Evolutionary conservation across 2,113 vertebrate species (phyloP).

Genomic region (Halcyon malimbica): DNA sequence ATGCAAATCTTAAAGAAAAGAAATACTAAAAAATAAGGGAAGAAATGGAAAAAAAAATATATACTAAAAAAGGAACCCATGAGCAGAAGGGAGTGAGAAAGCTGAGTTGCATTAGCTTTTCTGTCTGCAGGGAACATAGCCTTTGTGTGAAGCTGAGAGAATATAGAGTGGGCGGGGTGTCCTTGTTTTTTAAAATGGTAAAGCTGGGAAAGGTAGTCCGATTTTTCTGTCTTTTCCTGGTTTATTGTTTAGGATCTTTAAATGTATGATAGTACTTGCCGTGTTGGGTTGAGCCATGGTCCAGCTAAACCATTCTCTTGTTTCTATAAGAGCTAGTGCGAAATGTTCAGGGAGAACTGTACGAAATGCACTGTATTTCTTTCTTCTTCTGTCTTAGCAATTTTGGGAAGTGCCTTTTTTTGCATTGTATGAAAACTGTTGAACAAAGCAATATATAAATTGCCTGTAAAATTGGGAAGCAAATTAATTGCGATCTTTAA

Average conservation of each 20-base stretch:
- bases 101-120: neutral
- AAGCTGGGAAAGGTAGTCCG: neutral
- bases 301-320: neutral
- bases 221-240: neutral
- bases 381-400: neutral
- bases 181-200: neutral
- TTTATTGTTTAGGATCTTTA: neutral
- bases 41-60: neutral
- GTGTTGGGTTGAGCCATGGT: fast-evolving
- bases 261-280: neutral
- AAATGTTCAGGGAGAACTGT: neutral
- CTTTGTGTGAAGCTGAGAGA: neutral
- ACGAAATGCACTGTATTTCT: neutral
- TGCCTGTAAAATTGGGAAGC: neutral
- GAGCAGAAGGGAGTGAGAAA: neutral
- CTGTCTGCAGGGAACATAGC: neutral
- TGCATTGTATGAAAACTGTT: neutral
- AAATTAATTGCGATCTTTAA: neutral
- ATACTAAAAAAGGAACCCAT: neutral
- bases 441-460: neutral
- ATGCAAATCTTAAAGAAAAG: neutral
- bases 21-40: neutral
- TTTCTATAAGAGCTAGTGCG: neutral
- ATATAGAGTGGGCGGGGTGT: neutral
- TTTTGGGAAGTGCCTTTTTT: neutral